Percentiles rank a stretch among this genome's conserved stretches.
phyloP scores from a whole-genome alignment of 2,113 vertebrate genomes.

The Zapornia atra region DNA sequence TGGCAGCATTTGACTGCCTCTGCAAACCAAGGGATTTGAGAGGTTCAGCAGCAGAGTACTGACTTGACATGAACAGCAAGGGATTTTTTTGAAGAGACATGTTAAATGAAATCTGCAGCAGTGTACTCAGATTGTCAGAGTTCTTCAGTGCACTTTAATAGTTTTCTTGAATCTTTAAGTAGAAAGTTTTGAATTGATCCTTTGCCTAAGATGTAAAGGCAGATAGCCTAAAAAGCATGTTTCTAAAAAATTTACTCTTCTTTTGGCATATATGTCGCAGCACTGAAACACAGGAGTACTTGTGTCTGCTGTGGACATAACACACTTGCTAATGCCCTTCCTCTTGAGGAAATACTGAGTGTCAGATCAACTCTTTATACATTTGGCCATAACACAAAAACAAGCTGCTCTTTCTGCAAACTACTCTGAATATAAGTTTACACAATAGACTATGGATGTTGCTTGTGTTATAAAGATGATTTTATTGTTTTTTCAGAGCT shows the following conservation, averaged over 20 bases:
- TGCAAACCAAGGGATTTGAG: not conserved
- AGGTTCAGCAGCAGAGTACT: not conserved
- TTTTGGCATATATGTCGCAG: not conserved
- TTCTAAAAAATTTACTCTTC: not conserved
- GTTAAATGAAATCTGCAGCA: not conserved
- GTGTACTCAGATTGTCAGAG: not conserved
- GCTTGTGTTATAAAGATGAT: not conserved
- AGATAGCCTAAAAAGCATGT: not conserved
- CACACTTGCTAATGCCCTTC: not conserved
- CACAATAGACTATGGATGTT: not conserved
- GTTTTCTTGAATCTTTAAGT: not conserved
- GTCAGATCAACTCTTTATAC: not conserved
- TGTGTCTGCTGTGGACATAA: fast-evolving
- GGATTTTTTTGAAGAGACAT: not conserved
- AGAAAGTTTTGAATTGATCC: not conserved
- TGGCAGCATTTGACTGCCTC: not conserved
- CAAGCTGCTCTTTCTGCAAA: not conserved
- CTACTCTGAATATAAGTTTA: not conserved
- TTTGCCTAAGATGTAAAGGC: not conserved
- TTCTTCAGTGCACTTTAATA: not conserved
- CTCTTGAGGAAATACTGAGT: not conserved
- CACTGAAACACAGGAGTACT: not conserved
- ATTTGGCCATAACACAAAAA: not conserved
- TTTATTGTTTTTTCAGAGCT: not conserved
- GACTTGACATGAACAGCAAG: not conserved